A percentile compares a stretch with the other conserved stretches of the same genome.
phyloP scores from a whole-genome alignment of 2,797 vertebrate genomes.

The Alcedo quadribrachys region DNA sequence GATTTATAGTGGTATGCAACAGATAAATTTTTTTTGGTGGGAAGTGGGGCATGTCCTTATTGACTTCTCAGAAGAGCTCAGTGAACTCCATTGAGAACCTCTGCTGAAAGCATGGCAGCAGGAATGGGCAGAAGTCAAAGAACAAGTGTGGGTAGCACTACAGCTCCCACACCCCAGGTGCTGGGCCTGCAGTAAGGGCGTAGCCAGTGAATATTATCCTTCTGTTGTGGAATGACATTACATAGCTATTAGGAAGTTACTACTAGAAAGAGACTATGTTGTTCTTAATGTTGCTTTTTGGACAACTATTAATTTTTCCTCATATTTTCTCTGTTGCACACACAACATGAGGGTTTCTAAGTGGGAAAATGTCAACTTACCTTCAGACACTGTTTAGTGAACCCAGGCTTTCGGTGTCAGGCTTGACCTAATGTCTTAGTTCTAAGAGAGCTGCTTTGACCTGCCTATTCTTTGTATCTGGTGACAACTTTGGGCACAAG shows the following conservation, averaged over 20 bases:
- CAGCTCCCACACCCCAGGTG: rapidly evolving
- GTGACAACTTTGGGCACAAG: conserved; percentile 10
- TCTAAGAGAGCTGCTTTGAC: conserved; percentile 21
- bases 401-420: background rate
- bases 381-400: background rate
- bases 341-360: background rate
- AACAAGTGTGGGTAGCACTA: background rate
- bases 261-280: background rate
- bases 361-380: background rate
- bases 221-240: background rate
- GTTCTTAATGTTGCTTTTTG: background rate
- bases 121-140: background rate
- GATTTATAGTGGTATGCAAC: background rate
- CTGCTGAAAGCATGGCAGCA: background rate
- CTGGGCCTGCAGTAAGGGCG: background rate
- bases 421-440: background rate
- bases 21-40: background rate
- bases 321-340: background rate
- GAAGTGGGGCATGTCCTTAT: background rate
- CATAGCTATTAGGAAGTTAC: background rate
- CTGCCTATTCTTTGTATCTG: background rate
- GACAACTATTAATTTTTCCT: background rate
- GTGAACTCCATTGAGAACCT: background rate
- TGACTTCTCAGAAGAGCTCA: background rate
- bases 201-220: background rate